A percentile compares a stretch with the other conserved stretches of the same genome.
Evolutionary conservation across 2,113 vertebrate genomes (phyloP).

Genomic region (Mionectes macconnelli): DNA sequence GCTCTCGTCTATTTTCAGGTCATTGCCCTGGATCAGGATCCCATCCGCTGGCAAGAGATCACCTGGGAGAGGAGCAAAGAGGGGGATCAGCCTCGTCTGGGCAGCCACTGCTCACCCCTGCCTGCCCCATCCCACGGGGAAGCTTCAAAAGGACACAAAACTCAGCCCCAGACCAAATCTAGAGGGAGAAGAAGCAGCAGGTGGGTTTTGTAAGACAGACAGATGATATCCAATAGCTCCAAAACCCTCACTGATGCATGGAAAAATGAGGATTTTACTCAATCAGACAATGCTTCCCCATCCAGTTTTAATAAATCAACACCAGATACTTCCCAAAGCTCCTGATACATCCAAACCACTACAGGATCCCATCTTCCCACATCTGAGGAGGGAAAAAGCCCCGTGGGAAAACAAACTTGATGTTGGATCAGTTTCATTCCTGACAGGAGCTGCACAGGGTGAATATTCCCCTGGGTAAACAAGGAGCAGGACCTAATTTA

Average conservation of each 20-base stretch:
- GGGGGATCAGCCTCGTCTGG: background rate
- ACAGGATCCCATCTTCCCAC: background rate
- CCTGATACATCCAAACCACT: background rate
- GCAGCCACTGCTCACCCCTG: background rate
- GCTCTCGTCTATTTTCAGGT: conserved; percentile 97
- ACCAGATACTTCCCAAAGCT: background rate
- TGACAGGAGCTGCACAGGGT: fast-evolving
- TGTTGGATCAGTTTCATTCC: background rate
- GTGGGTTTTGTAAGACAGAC: background rate
- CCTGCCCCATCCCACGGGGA: background rate
- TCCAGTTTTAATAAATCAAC: background rate
- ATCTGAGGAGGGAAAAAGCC: background rate
- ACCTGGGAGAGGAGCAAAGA: conserved; percentile 68
- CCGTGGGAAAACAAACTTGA: background rate
- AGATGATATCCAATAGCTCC: background rate
- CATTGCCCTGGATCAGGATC: conserved; percentile 94
- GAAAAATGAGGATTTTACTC: background rate
- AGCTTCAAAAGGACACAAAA: background rate
- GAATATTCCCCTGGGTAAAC: background rate
- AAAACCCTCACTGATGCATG: background rate
- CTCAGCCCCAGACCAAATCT: background rate
- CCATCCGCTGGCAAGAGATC: conserved; percentile 95
- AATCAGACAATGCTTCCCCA: background rate
- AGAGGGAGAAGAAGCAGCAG: background rate
- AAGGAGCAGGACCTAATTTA: background rate